phyloP scores from a whole-genome alignment of 2,113 vertebrate species.

The Tachysurus vachellii region DNA sequence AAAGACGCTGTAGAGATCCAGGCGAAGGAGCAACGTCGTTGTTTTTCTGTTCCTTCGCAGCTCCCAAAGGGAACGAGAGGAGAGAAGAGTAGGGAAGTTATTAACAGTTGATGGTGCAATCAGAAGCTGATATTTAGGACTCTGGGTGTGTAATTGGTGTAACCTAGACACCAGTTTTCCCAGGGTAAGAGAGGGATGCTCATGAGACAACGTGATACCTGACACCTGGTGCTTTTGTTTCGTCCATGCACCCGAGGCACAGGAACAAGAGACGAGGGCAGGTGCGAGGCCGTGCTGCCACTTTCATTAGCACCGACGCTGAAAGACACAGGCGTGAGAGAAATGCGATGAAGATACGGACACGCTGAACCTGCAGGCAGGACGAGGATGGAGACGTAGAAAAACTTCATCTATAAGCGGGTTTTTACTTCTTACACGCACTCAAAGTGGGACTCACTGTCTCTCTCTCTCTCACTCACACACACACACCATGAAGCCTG shows the following conservation, averaged over 20 bases:
- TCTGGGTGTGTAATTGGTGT: slow-evolving; percentile 28
- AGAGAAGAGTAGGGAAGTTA: slow-evolving; percentile 10
- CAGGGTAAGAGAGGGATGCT: slow-evolving; percentile 48
- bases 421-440: slow-evolving; percentile 19
- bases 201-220: slow-evolving; percentile 64
- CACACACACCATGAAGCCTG: slow-evolving; percentile 67
- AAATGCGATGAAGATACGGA: slow-evolving; percentile 18
- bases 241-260: slow-evolving; percentile 56
- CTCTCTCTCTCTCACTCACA: slow-evolving; percentile 21
- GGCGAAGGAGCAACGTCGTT: slow-evolving; percentile 27
- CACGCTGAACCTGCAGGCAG: neutral
- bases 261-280: slow-evolving; percentile 51
- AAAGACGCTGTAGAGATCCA: slow-evolving; percentile 3
- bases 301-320: slow-evolving; percentile 50
- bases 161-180: slow-evolving; percentile 51
- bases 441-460: neutral
- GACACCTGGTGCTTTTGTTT: slow-evolving; percentile 70
- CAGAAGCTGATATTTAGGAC: neutral
- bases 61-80: neutral
- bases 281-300: slow-evolving; percentile 65
- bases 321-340: slow-evolving; percentile 28
- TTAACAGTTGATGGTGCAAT: slow-evolving; percentile 31
- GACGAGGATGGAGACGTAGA: slow-evolving; percentile 15
- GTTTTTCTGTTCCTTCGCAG: slow-evolving; percentile 10
- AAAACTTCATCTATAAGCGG: slow-evolving; percentile 16